These are phyloP conservation scores for Montipora cactus DNA, from an alignment of 64 coral and sea anemone species.

Conservation along the genomic window DNA sequence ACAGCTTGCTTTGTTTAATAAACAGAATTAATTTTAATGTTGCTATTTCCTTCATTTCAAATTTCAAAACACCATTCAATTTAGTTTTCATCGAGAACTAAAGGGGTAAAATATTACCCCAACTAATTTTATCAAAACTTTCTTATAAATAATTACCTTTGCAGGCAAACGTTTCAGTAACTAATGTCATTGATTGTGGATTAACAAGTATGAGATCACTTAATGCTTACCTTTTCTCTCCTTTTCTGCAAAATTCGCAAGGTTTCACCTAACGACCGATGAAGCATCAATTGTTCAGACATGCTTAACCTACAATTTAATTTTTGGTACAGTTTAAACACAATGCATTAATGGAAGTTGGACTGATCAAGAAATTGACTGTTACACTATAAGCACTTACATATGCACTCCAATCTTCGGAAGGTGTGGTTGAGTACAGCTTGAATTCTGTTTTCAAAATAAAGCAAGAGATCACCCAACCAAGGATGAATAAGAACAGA, in stretches of 20 bases:
- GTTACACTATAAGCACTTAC: not conserved
- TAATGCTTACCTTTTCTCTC: not conserved
- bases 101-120: no score
- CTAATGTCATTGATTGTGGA: no score
- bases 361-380: not conserved
- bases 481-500: not conserved
- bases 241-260: conserved; percentile 16
- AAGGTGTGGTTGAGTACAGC: not conserved
- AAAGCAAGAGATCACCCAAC: not conserved
- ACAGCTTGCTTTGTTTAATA: no score
- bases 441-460: not conserved
- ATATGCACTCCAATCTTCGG: conserved; percentile 31
- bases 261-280: conserved; percentile 11
- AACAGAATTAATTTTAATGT: no score
- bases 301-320: not conserved
- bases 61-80: no score
- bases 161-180: no score
- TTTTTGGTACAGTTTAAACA: not conserved
- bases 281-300: conserved; percentile 4
- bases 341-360: not conserved
- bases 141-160: no score
- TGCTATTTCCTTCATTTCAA: no score
- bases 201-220: no score
- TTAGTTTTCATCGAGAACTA: no score
- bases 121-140: no score